These are phyloP conservation scores for Eledone cirrhosa DNA, from an alignment of 2,888 invertebrate species.

Conservation along the genomic window DNA sequence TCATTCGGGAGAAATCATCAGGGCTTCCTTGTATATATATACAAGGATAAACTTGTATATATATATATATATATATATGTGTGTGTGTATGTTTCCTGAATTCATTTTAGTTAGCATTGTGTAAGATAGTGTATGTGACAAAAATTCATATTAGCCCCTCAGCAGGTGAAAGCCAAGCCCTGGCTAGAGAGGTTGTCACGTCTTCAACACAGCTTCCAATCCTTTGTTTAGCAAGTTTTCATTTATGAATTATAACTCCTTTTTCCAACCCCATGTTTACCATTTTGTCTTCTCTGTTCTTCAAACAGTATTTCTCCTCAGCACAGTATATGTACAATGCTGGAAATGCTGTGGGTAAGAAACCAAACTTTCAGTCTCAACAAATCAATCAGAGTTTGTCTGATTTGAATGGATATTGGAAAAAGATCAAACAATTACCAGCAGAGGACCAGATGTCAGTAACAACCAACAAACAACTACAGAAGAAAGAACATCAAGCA, in stretches of 20 bases:
- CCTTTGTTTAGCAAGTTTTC: too few species aligned
- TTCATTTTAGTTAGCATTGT: neutral
- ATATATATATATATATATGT: neutral
- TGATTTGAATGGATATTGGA: conserved; percentile 52
- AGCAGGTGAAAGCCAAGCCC: too few species aligned
- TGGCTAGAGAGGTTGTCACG: too few species aligned
- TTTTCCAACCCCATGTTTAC: neutral
- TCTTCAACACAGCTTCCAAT: too few species aligned
- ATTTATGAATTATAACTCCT: neutral
- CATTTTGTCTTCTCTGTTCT: neutral
- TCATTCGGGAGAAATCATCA: too few species aligned
- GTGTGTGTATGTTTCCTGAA: neutral
- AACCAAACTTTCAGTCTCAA: conserved; percentile 40
- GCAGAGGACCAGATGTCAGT: conserved; percentile 51
- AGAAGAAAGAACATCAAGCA: conserved; percentile 60
- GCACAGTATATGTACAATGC: conserved; percentile 14
- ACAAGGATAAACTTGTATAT: too few species aligned
- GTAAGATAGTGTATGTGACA: neutral
- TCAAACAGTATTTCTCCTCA: neutral
- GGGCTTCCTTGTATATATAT: neutral
- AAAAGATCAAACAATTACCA: conserved; percentile 49
- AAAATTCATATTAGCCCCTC: too few species aligned
- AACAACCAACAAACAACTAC: conserved; percentile 53
- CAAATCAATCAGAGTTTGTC: conserved; percentile 47
- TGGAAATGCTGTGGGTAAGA: conserved; percentile 31